Evolutionary conservation across 2,113 vertebrate genomes (phyloP), one percentile per base, ranked within the genome.

Genomic region (Otus sunia): DNA sequence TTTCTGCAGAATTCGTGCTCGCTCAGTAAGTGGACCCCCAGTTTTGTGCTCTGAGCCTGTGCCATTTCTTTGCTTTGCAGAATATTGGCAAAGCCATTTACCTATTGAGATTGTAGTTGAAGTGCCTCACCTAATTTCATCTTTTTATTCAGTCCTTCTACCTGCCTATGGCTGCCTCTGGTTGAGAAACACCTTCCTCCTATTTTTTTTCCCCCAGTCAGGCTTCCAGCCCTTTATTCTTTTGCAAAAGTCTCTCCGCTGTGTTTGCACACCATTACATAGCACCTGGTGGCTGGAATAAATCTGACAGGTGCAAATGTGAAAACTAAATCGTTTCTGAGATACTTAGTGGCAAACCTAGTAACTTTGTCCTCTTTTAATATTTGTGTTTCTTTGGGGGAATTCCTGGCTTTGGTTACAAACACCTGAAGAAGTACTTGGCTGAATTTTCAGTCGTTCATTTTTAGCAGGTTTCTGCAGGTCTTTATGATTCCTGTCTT

Each of bases 381-480:
- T 85, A 69, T 59, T 76, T 79, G 5, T 53, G n/a, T 90, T 69
- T 63, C 32, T 86, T 63, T 49, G 50, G 64, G 63, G 37, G 34
- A 80, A 69, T 88, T 91, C 45, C 41, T 55, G 81, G 58, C 29
- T 66, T 78, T 75, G 25, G 27, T 68, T 79, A 18, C 26, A 56
- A 72, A 87, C 29, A 60, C 55, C 60, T 79, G 58, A 94, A 74
- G 49, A 81, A 6, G 22, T 92, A 49, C 19, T 69, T 90, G 77
- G n/a, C 74, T 83, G 64, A 83, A 84, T 79, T 77, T 68, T 79
- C 5, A 37, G 14, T 26, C 4, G 1, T 45, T 73, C 8, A 26
- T 91, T 91, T 94, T 91, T 39, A 86, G 66, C 75, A 84, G 45
- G 60, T 81, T 94, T 92, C 60, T 92, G 36, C 64, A 91, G 47